phyloP scores from a whole-genome alignment of 2,888 invertebrate species.

The Eristalis pertinax region DNA sequence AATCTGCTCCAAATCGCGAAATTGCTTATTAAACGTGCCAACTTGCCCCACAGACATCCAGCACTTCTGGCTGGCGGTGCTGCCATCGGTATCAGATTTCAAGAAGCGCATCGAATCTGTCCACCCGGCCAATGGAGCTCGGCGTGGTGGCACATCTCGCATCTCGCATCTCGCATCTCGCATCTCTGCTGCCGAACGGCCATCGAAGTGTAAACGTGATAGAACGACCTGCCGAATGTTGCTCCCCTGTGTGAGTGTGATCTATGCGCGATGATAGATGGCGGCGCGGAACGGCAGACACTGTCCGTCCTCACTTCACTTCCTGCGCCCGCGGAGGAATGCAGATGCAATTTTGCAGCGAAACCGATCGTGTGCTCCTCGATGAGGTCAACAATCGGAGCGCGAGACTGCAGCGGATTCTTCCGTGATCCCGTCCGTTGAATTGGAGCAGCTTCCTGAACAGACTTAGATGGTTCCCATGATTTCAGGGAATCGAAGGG shows the following conservation, averaged over 20 bases:
- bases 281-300: constrained; percentile 17
- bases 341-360: constrained; percentile 53
- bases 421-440: constrained; percentile 28
- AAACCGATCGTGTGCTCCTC: constrained; percentile 50
- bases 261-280: constrained; percentile 63
- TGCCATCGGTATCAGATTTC: constrained; percentile 62
- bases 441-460: constrained; percentile 67
- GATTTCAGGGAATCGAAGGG: constrained; percentile 37
- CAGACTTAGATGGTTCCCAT: constrained; percentile 64
- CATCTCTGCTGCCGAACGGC: constrained; percentile 29
- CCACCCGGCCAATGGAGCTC: constrained; percentile 23
- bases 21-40: constrained; percentile 72
- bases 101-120: constrained; percentile 72
- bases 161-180: constrained; percentile 13
- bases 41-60: constrained; percentile 51
- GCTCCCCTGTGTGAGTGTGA: constrained; percentile 46
- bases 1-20: constrained; percentile 71
- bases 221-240: constrained; percentile 67
- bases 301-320: not conserved
- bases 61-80: constrained; percentile 15
- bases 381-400: constrained; percentile 62
- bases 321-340: constrained; percentile 44
- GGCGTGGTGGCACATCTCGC: constrained; percentile 43
- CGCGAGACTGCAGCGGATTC: constrained; percentile 24
- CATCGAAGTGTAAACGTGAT: constrained; percentile 70